Base-by-base conservation (phyloP, 2,113 vertebrate species). In the Capricornis sumatraensis region DNA sequence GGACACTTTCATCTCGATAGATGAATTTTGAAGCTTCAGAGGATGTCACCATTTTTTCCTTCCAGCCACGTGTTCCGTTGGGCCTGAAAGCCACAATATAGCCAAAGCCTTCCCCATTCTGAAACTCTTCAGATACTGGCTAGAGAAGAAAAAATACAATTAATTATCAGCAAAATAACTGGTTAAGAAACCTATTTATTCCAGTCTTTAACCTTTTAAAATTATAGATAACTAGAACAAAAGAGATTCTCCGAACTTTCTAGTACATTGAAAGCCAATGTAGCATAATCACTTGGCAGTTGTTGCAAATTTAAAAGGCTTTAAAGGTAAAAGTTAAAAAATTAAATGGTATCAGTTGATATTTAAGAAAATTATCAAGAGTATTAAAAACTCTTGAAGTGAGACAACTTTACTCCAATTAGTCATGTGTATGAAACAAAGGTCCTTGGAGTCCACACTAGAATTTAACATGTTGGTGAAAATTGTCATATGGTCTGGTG, bases 91-190 rank as follows among this genome's bases (percentile, higher is more conserved):
- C 99, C 78, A 99, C 99, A 19, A 99, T 99, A 84, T 99, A 99
- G 14, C 99, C 99, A 10, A 99, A 99, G 79, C 99, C 99, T 98
- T 99, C 99, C 21, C 99, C 99, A 21, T 99, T 99, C 97, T 99
- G 99, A 98, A 99, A 99, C 97, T 99, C 99, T 98, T 99, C 99
- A 11, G 99, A 99, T 4, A 99, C 99, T 25, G 99, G 99, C 99
- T 99, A 96, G 92, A 98, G 97, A 98, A 91, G 91, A 33, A 87
- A 87, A 96, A 94, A 3, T 50, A 85, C 2, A 81, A 8, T 87
- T 94, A 96, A 57, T 90, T 3, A 60, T 94, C 11, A 60, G 57
- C 36, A 19, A 11, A 85, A 25, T 33, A 7, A 87, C 1, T 67
- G 23, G 53, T 53, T 45, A 43, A 76, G 21, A 36, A 79, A 40